Base-by-base conservation (phyloP, 2,113 vertebrate species). In the Notothenia coriiceps region DNA sequence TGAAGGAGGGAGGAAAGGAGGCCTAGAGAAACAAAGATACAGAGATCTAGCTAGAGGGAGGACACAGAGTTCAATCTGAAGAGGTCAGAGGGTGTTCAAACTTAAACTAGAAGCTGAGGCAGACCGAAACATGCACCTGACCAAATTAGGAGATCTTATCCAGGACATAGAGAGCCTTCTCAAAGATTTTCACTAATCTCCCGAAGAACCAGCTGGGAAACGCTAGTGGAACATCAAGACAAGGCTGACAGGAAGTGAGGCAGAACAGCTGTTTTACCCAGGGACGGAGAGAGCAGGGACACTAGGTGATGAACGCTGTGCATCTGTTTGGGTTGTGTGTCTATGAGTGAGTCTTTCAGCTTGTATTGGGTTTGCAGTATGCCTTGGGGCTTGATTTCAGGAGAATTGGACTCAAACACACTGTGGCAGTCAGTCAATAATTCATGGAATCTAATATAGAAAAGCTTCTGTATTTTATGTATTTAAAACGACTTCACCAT, bases 141-240 rank as follows among this genome's bases (percentile, higher is more conserved):
- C 79, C 82, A 86, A 83, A 73, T 88, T 82, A 77, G 84, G 74
- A 79, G 35, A 61, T 44, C 1, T 51, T 17, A 46, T 74, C 0
- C 3, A 13, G n/a, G 62, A 22, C 35, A 13, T 1, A 14, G 54
- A 57, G 57, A n/a, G 29, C 29, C 3, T 29, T 29, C 29, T 29
- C 29, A 29, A 29, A 29, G 29, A 66, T 69, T 47, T 35, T 2
- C 14, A 2, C 49, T 33, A 10, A 63, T 43, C 49, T 29, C 25
- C 18, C 0, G 8, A 17, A 66, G 29, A 66, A 50, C 0, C 18
- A 33, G 57, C 52, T 0, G 10, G 50, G 40, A 61, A 56, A 18
- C 22, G 25, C 2, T 0, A 7, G 46, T 5, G 46, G 25, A 63
- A 35, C 63, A 44, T 13, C 57, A n/a, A 49, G 22, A 68, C 3